Evolutionary conservation across 2,113 vertebrate species (phyloP).

Genomic region (Urocolius indicus): DNA sequence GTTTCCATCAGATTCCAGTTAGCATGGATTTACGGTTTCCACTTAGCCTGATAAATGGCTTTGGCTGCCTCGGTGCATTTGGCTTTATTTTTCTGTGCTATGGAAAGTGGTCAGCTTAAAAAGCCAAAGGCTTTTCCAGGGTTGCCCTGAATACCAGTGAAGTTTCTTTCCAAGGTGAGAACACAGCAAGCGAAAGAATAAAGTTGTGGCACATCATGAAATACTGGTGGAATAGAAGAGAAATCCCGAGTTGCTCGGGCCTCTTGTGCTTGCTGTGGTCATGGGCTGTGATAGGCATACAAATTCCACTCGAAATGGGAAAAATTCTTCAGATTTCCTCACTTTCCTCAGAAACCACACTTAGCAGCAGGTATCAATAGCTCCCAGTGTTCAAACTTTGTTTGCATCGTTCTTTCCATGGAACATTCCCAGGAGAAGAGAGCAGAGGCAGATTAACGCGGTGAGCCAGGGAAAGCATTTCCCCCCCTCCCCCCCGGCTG

Average conservation of each 20-base stretch:
- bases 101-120: constrained; percentile 42
- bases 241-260: neutral
- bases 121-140: constrained; percentile 30
- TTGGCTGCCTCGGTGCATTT: constrained; percentile 14
- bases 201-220: neutral
- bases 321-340: constrained; percentile 66
- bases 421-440: constrained; percentile 56
- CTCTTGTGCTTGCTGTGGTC: neutral
- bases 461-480: neutral
- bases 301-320: constrained; percentile 58
- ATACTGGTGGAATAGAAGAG: neutral
- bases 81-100: neutral
- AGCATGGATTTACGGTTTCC: constrained; percentile 52
- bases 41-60: constrained; percentile 59
- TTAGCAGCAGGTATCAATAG: constrained; percentile 69
- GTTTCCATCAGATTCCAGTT: constrained; percentile 64
- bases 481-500: accelerated
- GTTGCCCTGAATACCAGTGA: neutral
- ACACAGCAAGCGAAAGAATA: neutral
- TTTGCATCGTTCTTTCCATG: constrained; percentile 68
- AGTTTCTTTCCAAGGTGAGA: constrained; percentile 23
- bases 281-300: constrained; percentile 31
- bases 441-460: neutral
- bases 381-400: constrained; percentile 50
- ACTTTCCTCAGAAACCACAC: constrained; percentile 57